Evolutionary conservation across 2,888 invertebrate species (phyloP).

Genomic region (Caenorhabditis sulstoni): DNA sequence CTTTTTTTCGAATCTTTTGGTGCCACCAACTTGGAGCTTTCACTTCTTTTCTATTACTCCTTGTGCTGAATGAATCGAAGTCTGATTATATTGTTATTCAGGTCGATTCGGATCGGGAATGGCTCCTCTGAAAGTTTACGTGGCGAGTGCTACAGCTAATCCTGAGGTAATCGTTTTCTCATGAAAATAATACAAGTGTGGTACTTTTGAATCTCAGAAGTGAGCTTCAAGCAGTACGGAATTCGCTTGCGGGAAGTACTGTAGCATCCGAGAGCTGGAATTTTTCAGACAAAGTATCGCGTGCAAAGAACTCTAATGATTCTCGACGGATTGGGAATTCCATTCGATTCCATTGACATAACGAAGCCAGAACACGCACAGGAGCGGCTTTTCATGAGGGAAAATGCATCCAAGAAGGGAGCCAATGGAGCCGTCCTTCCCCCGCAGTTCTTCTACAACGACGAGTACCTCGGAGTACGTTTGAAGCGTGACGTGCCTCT

Average conservation of each 20-base stretch:
- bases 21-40: too few relatives aligned
- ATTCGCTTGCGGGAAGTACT: too few relatives aligned
- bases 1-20: too few relatives aligned
- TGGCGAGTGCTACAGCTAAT: slow-evolving; percentile 77
- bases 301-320: slow-evolving; percentile 95
- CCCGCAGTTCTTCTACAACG: slow-evolving; percentile 95
- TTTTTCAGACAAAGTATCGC: slow-evolving; percentile 91
- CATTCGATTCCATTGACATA: slow-evolving; percentile 93
- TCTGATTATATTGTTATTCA: too few relatives aligned
- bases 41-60: too few relatives aligned
- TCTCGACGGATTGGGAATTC: slow-evolving; percentile 91
- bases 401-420: slow-evolving; percentile 83
- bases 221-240: too few relatives aligned
- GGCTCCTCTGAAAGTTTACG: slow-evolving; percentile 75
- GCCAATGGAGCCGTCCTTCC: slow-evolving; percentile 84
- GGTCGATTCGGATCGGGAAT: slow-evolving; percentile 13
- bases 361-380: slow-evolving; percentile 89
- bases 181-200: too few relatives aligned
- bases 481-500: background rate
- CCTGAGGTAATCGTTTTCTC: slow-evolving; percentile 66
- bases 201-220: too few relatives aligned
- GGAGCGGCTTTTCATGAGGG: slow-evolving; percentile 91
- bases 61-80: too few relatives aligned
- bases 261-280: background rate
- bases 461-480: slow-evolving; percentile 91